Percentiles rank a stretch among this genome's conserved stretches.
Evolutionary conservation across 2,797 vertebrate species (phyloP).

Genomic region (Mormyrus hasselquistii): DNA sequence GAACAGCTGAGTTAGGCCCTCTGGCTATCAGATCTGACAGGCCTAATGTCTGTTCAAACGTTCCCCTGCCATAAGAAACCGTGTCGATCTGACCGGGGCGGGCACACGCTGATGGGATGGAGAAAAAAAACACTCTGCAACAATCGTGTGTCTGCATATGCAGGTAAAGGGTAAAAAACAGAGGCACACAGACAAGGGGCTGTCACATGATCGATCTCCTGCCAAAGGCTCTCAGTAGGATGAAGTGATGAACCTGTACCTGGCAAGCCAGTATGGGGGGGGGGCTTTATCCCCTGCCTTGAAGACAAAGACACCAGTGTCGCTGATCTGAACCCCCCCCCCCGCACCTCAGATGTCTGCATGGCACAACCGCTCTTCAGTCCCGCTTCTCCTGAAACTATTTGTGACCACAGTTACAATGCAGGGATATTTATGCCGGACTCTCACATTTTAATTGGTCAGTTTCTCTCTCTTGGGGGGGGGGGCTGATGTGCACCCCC

Average conservation of each 20-base stretch:
- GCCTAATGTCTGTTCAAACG: slow-evolving; percentile 60
- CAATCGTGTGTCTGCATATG: neutral
- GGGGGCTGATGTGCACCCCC: neutral
- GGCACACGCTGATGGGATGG: slow-evolving; percentile 31
- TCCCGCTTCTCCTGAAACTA: neutral
- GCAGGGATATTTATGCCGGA: neutral
- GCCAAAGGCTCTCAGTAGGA: neutral
- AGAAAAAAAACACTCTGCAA: neutral
- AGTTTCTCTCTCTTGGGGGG: neutral
- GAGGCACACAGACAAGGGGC: neutral
- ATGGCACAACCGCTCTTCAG: neutral
- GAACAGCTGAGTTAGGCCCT: slow-evolving; percentile 62
- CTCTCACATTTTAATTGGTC: neutral
- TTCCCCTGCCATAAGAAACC: slow-evolving; percentile 48
- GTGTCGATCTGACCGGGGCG: slow-evolving; percentile 52
- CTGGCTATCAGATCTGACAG: slow-evolving; percentile 66
- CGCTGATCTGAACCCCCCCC: neutral
- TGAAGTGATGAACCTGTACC: neutral
- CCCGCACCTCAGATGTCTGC: neutral
- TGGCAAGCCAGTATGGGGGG: neutral
- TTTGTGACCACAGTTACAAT: neutral
- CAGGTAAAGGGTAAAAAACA: neutral
- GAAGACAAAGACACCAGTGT: neutral
- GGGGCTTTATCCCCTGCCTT: neutral
- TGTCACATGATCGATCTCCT: neutral